Evolutionary conservation across 2,113 vertebrate species (phyloP).

Genomic region (Ursus arctos): DNA sequence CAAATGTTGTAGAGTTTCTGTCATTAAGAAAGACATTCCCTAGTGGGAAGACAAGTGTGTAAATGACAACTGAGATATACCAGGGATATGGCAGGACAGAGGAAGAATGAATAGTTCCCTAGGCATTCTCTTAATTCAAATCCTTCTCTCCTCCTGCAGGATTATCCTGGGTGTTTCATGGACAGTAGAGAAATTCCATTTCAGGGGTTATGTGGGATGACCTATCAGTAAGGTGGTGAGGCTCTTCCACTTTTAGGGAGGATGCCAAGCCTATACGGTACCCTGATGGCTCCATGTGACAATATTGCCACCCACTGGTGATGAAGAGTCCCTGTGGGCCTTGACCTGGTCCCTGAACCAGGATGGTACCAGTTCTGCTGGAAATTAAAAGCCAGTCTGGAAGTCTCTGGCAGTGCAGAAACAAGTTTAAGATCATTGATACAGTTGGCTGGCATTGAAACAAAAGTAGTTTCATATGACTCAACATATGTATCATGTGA

Average conservation of each 20-base stretch:
- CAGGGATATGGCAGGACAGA: not conserved
- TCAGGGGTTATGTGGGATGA: not conserved
- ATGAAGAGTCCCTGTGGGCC: not conserved
- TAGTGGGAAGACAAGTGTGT: not conserved
- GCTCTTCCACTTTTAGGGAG: not conserved
- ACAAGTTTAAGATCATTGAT: not conserved
- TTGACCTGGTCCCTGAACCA: not conserved
- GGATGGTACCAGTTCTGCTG: not conserved
- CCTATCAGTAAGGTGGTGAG: not conserved
- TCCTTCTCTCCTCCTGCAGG: fast-evolving
- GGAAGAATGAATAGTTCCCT: not conserved
- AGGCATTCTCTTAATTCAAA: not conserved
- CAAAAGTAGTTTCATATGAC: not conserved
- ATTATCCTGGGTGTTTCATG: not conserved
- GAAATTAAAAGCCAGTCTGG: not conserved
- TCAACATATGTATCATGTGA: not conserved
- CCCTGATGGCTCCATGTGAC: not conserved
- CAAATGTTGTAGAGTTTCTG: not conserved
- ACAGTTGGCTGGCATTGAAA: not conserved
- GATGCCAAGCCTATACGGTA: not conserved
- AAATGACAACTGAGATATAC: not conserved
- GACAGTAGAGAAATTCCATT: not conserved
- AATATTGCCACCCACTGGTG: conserved; percentile 75
- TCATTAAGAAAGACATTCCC: not conserved
- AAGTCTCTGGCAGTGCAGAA: not conserved